phyloP scores from a whole-genome alignment of 2,888 invertebrate genomes.

The Andrena haemorrhoa region DNA sequence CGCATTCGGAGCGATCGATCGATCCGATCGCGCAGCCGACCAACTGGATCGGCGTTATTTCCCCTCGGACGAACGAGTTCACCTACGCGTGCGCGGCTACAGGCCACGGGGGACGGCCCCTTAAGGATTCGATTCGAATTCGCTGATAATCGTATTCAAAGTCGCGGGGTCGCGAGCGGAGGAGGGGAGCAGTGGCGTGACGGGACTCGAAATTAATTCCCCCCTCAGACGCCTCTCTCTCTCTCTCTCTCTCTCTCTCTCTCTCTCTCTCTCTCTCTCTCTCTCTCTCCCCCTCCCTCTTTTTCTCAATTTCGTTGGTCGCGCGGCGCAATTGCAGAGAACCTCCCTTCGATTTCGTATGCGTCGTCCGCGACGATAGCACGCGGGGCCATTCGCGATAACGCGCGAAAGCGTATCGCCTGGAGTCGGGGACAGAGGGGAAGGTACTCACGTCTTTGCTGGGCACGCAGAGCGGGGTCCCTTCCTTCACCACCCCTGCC shows the following conservation, averaged over 20 bases:
- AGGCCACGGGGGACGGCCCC: constrained; percentile 23
- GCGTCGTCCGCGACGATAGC: background rate
- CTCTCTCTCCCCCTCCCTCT: background rate
- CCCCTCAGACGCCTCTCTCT: background rate
- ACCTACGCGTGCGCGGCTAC: constrained; percentile 66
- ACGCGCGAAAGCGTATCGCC: background rate
- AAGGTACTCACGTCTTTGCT: constrained; percentile 92
- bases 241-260: background rate
- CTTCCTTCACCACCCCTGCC: constrained; percentile 97
- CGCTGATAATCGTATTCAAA: constrained; percentile 43
- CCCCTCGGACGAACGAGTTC: constrained; percentile 65
- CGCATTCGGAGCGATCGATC: constrained; percentile 65
- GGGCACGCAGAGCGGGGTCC: constrained; percentile 99
- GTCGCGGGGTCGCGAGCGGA: background rate
- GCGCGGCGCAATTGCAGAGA: constrained; percentile 18
- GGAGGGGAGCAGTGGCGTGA: constrained; percentile 14
- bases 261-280: background rate
- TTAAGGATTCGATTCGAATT: constrained; percentile 50
- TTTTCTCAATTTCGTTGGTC: background rate
- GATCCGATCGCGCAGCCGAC: constrained; percentile 7
- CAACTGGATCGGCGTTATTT: constrained; percentile 66
- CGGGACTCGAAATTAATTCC: constrained; percentile 31
- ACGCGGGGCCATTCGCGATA: constrained; percentile 16
- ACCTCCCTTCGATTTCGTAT: constrained; percentile 35
- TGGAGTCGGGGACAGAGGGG: background rate